These are phyloP conservation scores for Progne subis DNA, from an alignment of 2,113 vertebrate genomes.

Conservation along the genomic window DNA sequence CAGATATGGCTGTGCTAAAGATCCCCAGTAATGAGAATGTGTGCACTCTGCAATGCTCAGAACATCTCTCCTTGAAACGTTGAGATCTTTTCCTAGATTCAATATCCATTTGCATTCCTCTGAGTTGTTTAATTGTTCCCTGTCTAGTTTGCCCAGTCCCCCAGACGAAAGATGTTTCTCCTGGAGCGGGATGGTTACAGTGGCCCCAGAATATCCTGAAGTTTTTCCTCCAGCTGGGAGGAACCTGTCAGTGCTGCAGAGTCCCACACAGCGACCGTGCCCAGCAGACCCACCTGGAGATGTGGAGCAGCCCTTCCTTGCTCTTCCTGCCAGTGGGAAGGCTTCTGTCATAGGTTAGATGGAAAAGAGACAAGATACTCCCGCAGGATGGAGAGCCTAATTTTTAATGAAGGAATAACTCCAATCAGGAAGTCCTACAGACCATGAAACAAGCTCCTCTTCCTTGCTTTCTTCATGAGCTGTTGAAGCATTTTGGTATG, in stretches of 20 bases:
- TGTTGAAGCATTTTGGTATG: not conserved
- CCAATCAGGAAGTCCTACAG: not conserved
- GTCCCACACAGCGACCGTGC: not conserved
- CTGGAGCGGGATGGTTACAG: not conserved
- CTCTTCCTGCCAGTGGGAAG: not conserved
- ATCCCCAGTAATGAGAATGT: fast-evolving
- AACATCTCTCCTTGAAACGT: not conserved
- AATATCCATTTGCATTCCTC: not conserved
- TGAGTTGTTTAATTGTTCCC: not conserved
- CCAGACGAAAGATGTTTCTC: not conserved
- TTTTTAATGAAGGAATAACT: not conserved
- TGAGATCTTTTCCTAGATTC: not conserved
- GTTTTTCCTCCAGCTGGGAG: not conserved
- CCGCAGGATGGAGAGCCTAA: not conserved
- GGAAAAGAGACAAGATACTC: not conserved
- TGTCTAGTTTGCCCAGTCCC: not conserved
- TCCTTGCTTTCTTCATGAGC: not conserved
- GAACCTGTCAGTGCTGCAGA: not conserved
- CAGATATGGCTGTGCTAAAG: not conserved
- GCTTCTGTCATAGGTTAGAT: not conserved
- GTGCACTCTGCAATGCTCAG: not conserved
- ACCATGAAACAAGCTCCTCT: not conserved
- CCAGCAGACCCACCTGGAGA: not conserved
- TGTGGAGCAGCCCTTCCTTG: not conserved
- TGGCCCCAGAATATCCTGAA: not conserved